Evolutionary conservation across 1,140 invertebrate species (phyloP), one percentile per base, ranked within the genome.

Genomic region (Calephelis nemesis): DNA sequence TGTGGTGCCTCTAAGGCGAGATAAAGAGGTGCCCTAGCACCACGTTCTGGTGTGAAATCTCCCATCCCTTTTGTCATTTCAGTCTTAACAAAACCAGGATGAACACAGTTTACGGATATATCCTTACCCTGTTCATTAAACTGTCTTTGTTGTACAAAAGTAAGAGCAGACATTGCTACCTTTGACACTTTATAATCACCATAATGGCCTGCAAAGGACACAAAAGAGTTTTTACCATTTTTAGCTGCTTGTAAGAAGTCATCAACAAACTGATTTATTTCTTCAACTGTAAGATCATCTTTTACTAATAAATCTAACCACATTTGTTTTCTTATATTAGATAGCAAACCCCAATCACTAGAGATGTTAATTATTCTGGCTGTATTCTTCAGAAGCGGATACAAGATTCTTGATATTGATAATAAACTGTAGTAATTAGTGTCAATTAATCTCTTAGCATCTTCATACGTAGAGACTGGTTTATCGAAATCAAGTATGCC

Each of bases 51-150:
- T 30, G 94, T 95, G 49, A 95, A 92, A 39, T 89, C 87, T 45
- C 96, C 96, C 88, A 95, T 95, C 63, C 95, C 94, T 79, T 93
- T 94, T 9, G 94, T 94, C 95, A 96, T 95, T 77, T 96, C 95
- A 40, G 96, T 96, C 79, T 94, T 93, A 2, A 96, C 95, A 88
- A 95, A 96, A 12, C 93, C 94, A 40, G 94, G 94, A 84, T 95
- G 94, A 67, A 95, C 94, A 82, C 93, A 92, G 87, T 96, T 96
- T 2, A 96, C 92, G 19, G 95, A 91, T 73, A 96, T 93, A 78
- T 95, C 93, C 80, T 94, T 93, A 58, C 87, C 85, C 77, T 87
- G 80, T 70, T 84, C 73, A 70, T 92, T 89, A 74, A 96, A 94
- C 67, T 93, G 83, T 73, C 92, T 85, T 68, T 96, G 95, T 73